Base-by-base conservation (phyloP, 2,797 vertebrate genomes). In the Sylvilagus floridanus region DNA sequence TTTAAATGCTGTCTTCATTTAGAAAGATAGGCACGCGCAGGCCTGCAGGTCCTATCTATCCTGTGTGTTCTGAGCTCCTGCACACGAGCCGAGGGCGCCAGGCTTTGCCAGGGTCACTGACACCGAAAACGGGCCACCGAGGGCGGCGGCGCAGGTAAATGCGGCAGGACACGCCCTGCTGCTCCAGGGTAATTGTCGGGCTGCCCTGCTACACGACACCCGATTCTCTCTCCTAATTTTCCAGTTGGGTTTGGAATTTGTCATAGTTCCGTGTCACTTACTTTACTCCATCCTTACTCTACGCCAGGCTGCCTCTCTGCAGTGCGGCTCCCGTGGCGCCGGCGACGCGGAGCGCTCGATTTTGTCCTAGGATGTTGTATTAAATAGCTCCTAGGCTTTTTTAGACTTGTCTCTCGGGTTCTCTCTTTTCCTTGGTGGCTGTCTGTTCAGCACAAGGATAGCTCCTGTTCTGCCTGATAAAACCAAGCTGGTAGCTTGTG, bases 341-440 rank as follows among this genome's bases (percentile, higher is more conserved):
- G 42, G 90, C 78, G 76, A 71, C 93, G 52, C 79, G 90, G 63
- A 92, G 96, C 88, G 94, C 92, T 91, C 90, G 96, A 95, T 95
- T 96, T 95, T 95, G 86, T 97, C 96, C 96, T 96, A 96, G 96
- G 97, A 96, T 97, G 96, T 93, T 96, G 94, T 96, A 97, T 96
- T 97, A 97, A 97, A 97, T 97, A 96, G 97, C 93, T 97, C 96
- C 90, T 91, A 94, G 96, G 96, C 96, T 94, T 97, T 97, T 97
- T 97, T 97, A 97, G 97, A 96, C 95, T 96, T 93, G 97, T 97
- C 97, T 97, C 97, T 97, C 96, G 97, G 97, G 97, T 97, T 97
- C 97, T 97, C 96, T 97, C 97, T 97, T 97, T 96, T 94, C 96
- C 96, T 97, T 84, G 95, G 96, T 97, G 97, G 96, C 96, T 97